These are phyloP conservation scores for Delphinapterus leucas DNA, from an alignment of 2,113 vertebrate species.

Conservation along the genomic window DNA sequence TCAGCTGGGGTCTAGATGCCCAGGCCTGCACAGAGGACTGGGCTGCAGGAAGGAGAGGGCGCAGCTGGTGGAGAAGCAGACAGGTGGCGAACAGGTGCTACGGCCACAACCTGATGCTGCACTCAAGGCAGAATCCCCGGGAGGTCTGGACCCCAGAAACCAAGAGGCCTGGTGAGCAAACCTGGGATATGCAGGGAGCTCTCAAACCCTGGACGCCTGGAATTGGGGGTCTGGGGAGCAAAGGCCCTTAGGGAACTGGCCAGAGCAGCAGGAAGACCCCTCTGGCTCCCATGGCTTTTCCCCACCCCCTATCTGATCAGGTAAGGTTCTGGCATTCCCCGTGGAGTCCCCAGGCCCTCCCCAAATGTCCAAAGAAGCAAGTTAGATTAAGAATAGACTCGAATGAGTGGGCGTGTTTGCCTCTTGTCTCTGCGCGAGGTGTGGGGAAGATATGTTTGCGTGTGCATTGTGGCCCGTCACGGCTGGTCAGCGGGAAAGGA, in stretches of 20 bases:
- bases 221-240: background rate
- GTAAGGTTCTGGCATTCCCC: conserved; percentile 36
- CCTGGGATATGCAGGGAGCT: background rate
- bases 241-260: background rate
- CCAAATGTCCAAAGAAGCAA: background rate
- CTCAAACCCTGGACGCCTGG: background rate
- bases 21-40: background rate
- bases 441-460: background rate
- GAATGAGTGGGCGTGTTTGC: background rate
- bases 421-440: background rate
- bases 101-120: background rate
- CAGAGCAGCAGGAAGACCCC: background rate
- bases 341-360: background rate
- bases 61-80: conserved; percentile 32
- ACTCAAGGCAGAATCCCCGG: background rate
- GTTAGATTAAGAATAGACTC: background rate
- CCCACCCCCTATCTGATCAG: background rate
- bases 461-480: background rate
- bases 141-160: background rate
- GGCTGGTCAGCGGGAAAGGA: background rate
- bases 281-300: background rate
- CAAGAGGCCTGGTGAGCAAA: background rate
- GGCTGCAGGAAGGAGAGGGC: background rate
- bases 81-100: conserved; percentile 64
- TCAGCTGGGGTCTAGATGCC: background rate